Evolutionary conservation across 2,113 vertebrate species (phyloP), one percentile per base, ranked within the genome.

Genomic region (Trochalopteron elliotii): DNA sequence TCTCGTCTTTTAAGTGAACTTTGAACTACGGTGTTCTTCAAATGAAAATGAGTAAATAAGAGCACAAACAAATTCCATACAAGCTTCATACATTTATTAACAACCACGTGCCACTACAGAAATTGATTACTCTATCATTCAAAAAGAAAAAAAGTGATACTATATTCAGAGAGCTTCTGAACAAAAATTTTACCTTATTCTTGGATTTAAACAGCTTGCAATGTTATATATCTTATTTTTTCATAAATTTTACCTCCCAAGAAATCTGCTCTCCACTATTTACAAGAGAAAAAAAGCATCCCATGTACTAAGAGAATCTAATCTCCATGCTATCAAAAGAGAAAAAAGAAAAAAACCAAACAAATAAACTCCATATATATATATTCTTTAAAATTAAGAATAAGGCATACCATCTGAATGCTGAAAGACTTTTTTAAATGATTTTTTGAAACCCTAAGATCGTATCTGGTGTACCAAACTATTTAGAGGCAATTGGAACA

Each of bases 401-500:
- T 42, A 80, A 89, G 3, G 2, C 6, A 33, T 44, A 64, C 24
- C 31, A 90, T 14, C 15, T 76, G 30, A 90, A 65, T 76, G 56
- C 67, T 17, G 28, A 53, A 97, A 75, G 78, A 18, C 25, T 57
- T 33, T 61, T 81, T 37, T 7, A 80, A 90, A 49, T 19, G 7
- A 5, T 11, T 65, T 37, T 78, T 65, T 65, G 13, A 78, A 70
- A 74, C 19, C 2, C 27, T 35, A 53, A 72, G 12, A 44, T 37
- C 76, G 33, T 7, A 60, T 59, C 44, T 91, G 17, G 44, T 94
- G 11, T 39, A 69, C 24, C 44, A 87, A 93, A 80, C 8, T 87
- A 76, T 87, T 96, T 85, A 93, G 75, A 94, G 42, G 30, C 37
- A 97, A 78, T 42, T 69, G 50, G 74, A 50, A 69, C 20, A 90